Conservation (phyloP, 2,888 invertebrate genomes). For the Drosophila phalerata region DNA sequence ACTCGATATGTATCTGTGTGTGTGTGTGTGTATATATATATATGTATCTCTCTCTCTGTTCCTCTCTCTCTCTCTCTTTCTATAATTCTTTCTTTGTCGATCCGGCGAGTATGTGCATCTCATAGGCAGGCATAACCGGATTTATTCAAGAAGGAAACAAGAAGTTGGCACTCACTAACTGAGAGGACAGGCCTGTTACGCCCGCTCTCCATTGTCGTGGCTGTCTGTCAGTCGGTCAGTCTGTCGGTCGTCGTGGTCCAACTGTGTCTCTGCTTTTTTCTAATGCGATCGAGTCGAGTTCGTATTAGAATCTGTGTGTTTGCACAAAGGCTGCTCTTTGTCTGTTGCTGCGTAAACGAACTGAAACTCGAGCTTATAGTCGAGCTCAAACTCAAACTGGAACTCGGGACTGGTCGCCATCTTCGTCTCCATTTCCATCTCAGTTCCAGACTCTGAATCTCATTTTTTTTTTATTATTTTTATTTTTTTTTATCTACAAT, state of each 20-base stretch:
- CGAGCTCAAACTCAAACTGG: slow-evolving; percentile 25
- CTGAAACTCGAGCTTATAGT: slow-evolving; percentile 50
- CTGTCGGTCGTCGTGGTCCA: slow-evolving; percentile 11
- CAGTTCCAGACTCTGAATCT: background rate
- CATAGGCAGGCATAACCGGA: slow-evolving; percentile 66
- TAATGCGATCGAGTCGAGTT: slow-evolving; percentile 55
- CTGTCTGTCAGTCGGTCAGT: background rate
- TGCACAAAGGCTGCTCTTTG: slow-evolving; percentile 69
- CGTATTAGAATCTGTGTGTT: slow-evolving; percentile 62
- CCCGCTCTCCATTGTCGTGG: slow-evolving; percentile 37
- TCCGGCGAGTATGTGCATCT: slow-evolving; percentile 10
- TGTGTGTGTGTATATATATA: background rate
- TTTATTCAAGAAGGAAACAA: slow-evolving; percentile 76
- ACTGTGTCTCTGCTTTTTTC: slow-evolving; percentile 31
- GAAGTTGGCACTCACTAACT: slow-evolving; percentile 64
- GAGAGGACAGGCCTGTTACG: slow-evolving; percentile 39
- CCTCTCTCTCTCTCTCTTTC: slow-evolving; percentile 1
- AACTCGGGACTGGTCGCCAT: slow-evolving; percentile 45
- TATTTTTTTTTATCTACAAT: slow-evolving; percentile 44
- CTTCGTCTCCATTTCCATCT: slow-evolving; percentile 21
- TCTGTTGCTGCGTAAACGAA: slow-evolving; percentile 30
- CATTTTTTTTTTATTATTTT: slow-evolving; percentile 4
- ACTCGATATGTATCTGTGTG: slow-evolving; percentile 5
- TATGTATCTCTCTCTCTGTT: background rate
- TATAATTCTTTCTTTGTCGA: slow-evolving; percentile 3